A percentile compares a stretch with the other conserved stretches of the same genome.
phyloP scores from a whole-genome alignment of 2,797 vertebrate genomes.

The Syncerus caffer region DNA sequence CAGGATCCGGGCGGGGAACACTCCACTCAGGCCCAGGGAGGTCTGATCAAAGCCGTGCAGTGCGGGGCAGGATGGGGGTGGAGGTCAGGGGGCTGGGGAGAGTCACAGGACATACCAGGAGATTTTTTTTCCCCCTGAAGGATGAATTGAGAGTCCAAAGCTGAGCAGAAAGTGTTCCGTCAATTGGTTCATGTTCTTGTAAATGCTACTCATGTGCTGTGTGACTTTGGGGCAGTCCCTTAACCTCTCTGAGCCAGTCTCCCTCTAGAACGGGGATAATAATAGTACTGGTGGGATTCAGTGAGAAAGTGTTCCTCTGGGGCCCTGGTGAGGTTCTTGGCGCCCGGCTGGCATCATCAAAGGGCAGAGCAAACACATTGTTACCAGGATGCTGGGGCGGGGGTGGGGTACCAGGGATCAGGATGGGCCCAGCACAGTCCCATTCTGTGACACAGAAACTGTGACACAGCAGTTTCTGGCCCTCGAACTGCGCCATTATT shows the following conservation, averaged over 20 bases:
- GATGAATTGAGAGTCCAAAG: neutral
- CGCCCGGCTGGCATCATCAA: neutral
- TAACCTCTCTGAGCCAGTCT: conserved; percentile 4
- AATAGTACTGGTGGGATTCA: neutral
- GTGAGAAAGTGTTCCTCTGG: neutral
- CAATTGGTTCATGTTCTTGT: neutral
- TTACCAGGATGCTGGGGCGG: neutral
- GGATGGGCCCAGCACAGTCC: neutral
- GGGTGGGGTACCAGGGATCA: neutral
- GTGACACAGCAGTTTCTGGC: neutral
- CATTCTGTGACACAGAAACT: neutral
- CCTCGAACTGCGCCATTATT: neutral
- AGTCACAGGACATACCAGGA: neutral
- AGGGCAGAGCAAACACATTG: neutral
- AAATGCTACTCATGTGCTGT: neutral
- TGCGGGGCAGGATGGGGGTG: neutral
- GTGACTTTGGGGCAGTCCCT: neutral
- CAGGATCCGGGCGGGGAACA: conserved; percentile 70
- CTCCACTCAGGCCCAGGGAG: conserved; percentile 80
- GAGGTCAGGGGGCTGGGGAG: no score
- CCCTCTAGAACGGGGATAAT: neutral
- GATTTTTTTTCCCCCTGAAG: neutral
- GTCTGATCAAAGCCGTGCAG: conserved; percentile 74
- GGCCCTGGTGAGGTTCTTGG: neutral
- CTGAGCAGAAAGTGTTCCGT: neutral